Percentiles rank a stretch among this genome's conserved stretches.
Conservation (phyloP, 2,888 invertebrate genomes). For the Thera britannica region DNA sequence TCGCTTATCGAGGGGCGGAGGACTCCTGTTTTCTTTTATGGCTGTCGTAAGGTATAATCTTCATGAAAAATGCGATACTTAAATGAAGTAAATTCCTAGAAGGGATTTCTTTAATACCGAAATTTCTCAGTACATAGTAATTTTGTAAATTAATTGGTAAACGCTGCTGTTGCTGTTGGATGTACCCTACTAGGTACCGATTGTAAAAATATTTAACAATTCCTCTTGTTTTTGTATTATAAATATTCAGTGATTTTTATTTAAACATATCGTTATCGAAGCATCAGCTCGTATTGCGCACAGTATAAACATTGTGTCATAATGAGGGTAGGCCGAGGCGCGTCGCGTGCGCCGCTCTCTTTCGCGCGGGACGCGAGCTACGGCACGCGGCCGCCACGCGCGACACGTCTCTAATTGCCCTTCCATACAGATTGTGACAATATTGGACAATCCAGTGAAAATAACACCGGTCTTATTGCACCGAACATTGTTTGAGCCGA, state of each 20-base stretch:
- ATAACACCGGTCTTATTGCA: conserved; percentile 76
- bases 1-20: conserved; percentile 82
- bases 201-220: conserved; percentile 4
- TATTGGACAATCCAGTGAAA: conserved; percentile 84
- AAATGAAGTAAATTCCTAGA: conserved; percentile 82
- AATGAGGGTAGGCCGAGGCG: conserved; percentile 60
- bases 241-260: conserved; percentile 47
- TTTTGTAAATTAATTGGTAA: conserved; percentile 70
- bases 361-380: conserved; percentile 30
- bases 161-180: conserved; percentile 3
- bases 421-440: conserved; percentile 79
- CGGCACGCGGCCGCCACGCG: conserved; percentile 79
- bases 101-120: conserved; percentile 74
- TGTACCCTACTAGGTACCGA: not conserved
- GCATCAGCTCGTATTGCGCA: conserved; percentile 57
- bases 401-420: conserved; percentile 82
- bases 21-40: conserved; percentile 83
- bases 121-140: conserved; percentile 68
- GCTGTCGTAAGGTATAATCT: conserved; percentile 85
- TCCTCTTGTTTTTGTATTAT: conserved; percentile 21
- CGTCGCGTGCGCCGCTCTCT: conserved; percentile 41
- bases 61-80: conserved; percentile 85
- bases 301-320: conserved; percentile 72
- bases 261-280: conserved; percentile 64
- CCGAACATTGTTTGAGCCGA: conserved; percentile 64